Evolutionary conservation across 2,113 vertebrate genomes (phyloP).

Genomic region (Cyprinodon variegatus): DNA sequence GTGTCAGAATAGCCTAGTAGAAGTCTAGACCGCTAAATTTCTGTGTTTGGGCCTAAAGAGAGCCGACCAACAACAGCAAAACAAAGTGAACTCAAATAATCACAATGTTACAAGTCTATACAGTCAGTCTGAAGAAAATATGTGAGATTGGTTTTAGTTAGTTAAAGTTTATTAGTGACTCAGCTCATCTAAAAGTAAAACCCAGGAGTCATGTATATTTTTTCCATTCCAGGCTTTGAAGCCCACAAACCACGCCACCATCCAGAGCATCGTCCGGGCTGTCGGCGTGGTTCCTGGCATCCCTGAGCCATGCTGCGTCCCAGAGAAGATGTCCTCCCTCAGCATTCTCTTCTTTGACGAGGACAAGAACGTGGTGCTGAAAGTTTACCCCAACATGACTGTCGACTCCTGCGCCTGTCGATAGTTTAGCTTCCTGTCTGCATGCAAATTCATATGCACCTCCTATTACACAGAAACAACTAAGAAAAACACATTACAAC

Average conservation of each 20-base stretch:
- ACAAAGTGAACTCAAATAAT: background rate
- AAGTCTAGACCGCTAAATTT: background rate
- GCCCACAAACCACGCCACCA: slow-evolving; percentile 96
- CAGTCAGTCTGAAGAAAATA: background rate
- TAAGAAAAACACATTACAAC: background rate
- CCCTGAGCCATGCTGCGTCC: slow-evolving; percentile 95
- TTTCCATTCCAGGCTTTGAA: slow-evolving; percentile 85
- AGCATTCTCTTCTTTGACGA: slow-evolving; percentile 97
- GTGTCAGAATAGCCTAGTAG: too few species aligned
- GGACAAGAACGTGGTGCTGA: slow-evolving; percentile 95
- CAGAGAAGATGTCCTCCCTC: slow-evolving; percentile 95
- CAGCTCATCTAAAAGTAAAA: background rate
- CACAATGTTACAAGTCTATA: background rate
- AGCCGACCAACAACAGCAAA: background rate
- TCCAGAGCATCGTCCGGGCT: slow-evolving; percentile 96
- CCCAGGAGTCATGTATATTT: background rate
- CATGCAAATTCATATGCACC: slow-evolving; percentile 6
- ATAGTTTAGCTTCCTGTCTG: slow-evolving; percentile 72
- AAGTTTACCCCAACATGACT: slow-evolving; percentile 98
- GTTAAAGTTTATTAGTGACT: background rate
- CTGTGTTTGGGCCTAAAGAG: background rate
- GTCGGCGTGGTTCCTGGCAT: slow-evolving; percentile 91
- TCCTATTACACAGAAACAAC: background rate
- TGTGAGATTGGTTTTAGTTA: background rate
- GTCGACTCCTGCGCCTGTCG: slow-evolving; percentile 95